Evolutionary conservation across 92 coral and sea anemone genomes (phyloP), one percentile per base, ranked within the genome.

Genomic region (Phenganax stokvisi): DNA sequence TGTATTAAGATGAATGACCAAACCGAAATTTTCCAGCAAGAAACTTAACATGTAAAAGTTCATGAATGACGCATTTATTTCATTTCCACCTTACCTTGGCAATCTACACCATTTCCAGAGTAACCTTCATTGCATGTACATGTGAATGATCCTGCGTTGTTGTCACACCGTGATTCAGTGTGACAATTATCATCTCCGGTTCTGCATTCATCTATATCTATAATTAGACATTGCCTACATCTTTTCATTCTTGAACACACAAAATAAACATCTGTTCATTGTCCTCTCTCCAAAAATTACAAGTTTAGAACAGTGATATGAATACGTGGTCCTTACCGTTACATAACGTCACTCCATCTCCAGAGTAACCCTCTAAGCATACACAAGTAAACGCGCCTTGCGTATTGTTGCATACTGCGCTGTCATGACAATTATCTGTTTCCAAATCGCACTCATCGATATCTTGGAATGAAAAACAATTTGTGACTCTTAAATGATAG

Each of bases 181-280:
- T 54, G 52, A 25, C 85, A 82, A 12, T 57, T 69, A 6, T 70
- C 9, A 13, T 57, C 47, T 37, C 47, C 63, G 6, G 80, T 47
- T 3, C 12, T 51, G 16, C 85, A 82, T n/a, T 82, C 85, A 62
- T 82, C 64, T 15, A 82, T 74, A 73, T 82, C 85, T 82, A 68
- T 68, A 56, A 58, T 16, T 10, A 52, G 16, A 1, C n/a, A 63
- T 55, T 30, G 63, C 9, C 6, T 57, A 79, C 16, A 27, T 0
- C 12, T 44, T 30, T 12, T 13, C 25, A 59, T 20, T 7, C 16
- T 59, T 12, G 65, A 12, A 13, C 25, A 59, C 7, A 59, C 15
- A 37, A 37, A 37, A 37, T 5, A 5, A 37, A 37, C 47, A 37
- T 37, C 47, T 37, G 47, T 37, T 37, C 5, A 2, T 37, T 37